Evolutionary conservation across 2,797 vertebrate species (phyloP), one percentile per base, ranked within the genome.

Genomic region (Pyrocephalus nanus): DNA sequence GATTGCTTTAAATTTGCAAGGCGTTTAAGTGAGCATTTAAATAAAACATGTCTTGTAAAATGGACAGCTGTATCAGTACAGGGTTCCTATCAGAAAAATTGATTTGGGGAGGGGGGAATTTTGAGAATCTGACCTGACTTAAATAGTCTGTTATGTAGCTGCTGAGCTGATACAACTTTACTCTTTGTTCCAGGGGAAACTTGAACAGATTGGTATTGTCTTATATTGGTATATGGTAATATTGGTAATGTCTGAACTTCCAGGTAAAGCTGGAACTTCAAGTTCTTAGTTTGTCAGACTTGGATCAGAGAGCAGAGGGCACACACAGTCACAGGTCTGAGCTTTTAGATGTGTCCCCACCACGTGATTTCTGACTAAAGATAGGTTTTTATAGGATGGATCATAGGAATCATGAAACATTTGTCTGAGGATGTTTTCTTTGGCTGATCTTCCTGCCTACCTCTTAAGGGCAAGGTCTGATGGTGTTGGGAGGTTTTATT

Each of bases 391-490:
- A 7, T 76, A 65, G 38, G 42, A 6, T 20, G 45, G 55, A 74
- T 83, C 40, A 55, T 53, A 79, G 62, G 36, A 94, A 58, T 74
- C 8, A 11, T 40, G 67, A 67, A 71, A 40, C 51, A 40, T 57
- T 57, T 88, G 66, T 88, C 86, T 72, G 73, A 93, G 92, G 84
- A 64, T 65, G 55, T 60, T 90, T 94, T 85, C 19, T 9, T 64
- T 58, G 32, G 32, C 67, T 84, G n/a, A 34, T 84, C 50, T 50
- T 88, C 16, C 14, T 38, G 15, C 50, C 34, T 94, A 66, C 50
- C 58, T 89, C 25, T 71, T 76, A 34, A 72, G 62, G 42, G 69
- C 54, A 25, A 74, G 29, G 29, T 40, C 71, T 60, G 38, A 36
- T 40, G 57, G 32, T 23, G 19, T 88, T 88, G 53, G 22, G 66